Base-by-base conservation (phyloP, 2,888 invertebrate species). In the Watsonalla cultraria region DNA sequence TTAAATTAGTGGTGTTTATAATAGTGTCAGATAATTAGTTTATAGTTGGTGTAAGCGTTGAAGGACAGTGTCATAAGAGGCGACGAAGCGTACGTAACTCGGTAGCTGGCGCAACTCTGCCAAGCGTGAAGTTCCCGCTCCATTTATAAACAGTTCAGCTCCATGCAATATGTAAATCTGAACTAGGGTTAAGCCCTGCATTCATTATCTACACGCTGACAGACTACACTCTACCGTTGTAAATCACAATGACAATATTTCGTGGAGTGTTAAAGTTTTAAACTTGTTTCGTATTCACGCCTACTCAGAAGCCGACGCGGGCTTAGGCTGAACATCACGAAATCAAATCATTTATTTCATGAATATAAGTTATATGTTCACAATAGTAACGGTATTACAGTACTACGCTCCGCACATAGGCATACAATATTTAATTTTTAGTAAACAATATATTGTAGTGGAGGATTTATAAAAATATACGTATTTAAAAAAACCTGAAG, bases 51-150 rank as follows among this genome's bases (percentile, higher is more conserved):
- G 45, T 24, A 46, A 49, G 49, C 46, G 49, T 48, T 14, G 39
- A 47, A 54, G 49, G 49, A 39, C 49, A 49, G 14, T 42, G 11
- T 42, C 11, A 35, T 37, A 15, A 13, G 66, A 62, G 59, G 80
- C 82, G 80, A 59, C 74, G 74, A 78, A 75, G 78, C 78, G 86
- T 62, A 76, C 63, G 67, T 84, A 87, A 88, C 74, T 59, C 66
- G 77, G 56, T 68, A 57, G 67, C 68, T 69, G 65, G 65, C 62
- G 65, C 76, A 66, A 62, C 66, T 53, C 66, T 79, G 68, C 47
- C 73, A 68, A 75, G 76, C 78, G 81, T 85, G 70, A 82, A 78
- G 68, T 68, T 74, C 70, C 74, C 73, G 74, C 72, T 73, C 78
- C 76, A 76, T 78, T 81, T 78, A 84, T 82, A 82, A 66, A 70